Percentiles rank a stretch among this genome's conserved stretches.
Conservation (phyloP, 2,113 vertebrate genomes). For the Pristiophorus japonicus region DNA sequence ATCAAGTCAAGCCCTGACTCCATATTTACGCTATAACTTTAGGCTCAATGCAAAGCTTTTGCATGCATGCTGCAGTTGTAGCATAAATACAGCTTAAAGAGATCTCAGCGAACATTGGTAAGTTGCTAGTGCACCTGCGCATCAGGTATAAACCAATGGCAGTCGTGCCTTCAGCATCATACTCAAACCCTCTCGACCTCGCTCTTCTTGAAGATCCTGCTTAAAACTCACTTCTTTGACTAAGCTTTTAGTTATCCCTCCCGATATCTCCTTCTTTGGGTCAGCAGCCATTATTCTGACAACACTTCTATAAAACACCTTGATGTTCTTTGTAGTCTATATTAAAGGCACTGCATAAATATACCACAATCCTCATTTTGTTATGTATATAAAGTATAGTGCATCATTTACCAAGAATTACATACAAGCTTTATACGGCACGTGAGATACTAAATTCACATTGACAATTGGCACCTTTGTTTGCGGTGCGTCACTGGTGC, state of each 20-base stretch:
- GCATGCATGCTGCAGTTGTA: neutral
- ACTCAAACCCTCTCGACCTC: neutral
- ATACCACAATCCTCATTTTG: neutral
- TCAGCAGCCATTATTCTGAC: neutral
- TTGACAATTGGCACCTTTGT: neutral
- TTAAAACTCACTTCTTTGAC: neutral
- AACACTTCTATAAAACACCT: neutral
- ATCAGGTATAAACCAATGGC: neutral
- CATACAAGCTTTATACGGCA: neutral
- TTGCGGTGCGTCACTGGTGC: neutral
- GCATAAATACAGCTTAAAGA: neutral
- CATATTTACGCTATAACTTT: neutral
- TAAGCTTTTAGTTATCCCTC: neutral
- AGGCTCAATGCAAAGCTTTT: neutral
- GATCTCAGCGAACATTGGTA: neutral
- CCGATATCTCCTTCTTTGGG: neutral
- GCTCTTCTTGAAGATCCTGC: neutral
- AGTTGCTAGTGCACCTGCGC: neutral
- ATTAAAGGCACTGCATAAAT: neutral
- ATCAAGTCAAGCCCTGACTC: neutral
- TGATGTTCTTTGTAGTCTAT: neutral
- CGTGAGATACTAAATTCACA: neutral
- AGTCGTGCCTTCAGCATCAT: neutral
- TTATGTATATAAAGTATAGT: neutral
- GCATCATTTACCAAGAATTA: neutral